Conservation (phyloP, 2,797 vertebrate species). For the Anguilla megastoma region DNA sequence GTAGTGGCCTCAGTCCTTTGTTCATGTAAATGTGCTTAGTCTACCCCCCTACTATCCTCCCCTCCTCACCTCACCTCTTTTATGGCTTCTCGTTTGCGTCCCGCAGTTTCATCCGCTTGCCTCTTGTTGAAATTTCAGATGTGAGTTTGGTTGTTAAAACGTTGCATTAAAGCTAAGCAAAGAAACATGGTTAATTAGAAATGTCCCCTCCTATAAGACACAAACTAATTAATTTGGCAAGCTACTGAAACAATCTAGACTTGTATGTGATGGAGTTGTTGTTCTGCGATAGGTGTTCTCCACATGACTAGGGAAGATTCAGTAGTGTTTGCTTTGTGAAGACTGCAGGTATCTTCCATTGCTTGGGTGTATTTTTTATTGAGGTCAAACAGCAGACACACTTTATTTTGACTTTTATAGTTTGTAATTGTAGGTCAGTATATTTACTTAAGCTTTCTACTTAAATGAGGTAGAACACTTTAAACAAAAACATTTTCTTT, state of each 20-base stretch:
- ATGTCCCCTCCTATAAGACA: background rate
- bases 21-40: slow-evolving; percentile 21
- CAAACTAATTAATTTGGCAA: background rate
- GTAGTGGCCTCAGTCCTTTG: background rate
- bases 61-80: background rate
- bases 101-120: background rate
- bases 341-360: background rate
- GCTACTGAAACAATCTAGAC: background rate
- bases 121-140: background rate
- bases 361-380: background rate
- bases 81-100: background rate
- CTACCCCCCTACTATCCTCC: background rate
- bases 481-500: no score
- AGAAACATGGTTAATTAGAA: background rate
- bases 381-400: background rate
- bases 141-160: background rate
- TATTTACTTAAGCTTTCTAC: background rate
- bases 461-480: background rate
- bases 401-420: background rate
- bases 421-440: background rate
- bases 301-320: background rate
- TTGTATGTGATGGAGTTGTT: background rate
- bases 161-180: background rate
- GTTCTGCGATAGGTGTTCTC: background rate
- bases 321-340: no score